Evolutionary conservation across 2,888 invertebrate species (phyloP), one percentile per base, ranked within the genome.

Genomic region (Morpho helenor): DNA sequence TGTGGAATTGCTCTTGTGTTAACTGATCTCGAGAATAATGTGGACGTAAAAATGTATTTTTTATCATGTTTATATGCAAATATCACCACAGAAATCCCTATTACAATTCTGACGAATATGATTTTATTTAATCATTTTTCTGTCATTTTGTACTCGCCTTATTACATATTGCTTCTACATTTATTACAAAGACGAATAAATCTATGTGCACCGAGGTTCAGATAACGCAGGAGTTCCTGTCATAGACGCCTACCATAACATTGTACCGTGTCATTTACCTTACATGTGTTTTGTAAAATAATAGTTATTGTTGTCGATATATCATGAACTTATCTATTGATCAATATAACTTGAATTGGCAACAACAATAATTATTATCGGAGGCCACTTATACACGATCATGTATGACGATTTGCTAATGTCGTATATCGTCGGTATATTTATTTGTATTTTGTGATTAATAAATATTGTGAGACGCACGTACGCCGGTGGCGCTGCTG

Each of bases 401-500:
- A 81, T 78, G 77, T 77, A 66, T 68, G 77, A 74, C 81, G 83
- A 75, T 31, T 31, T 31, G 31, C 31, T 31, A 31, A 31, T 81
- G 79, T 76, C 72, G 73, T 64, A 73, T 68, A 75, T 72, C 80
- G 75, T 79, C 80, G 71, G 69, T 84, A 81, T 86, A 83, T 87
- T 87, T 86, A 87, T 87, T 84, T 81, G 16, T 79, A 9, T 74
- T 75, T 77, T 77, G 79, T 83, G 82, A 81, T 83, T 77, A 82
- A 81, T 82, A 80, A 85, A 84, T 82, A 86, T 84, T 85, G 86
- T 84, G 87, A 86, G 84, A 85, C 81, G 85, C 87, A 86, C 85
- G 80, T 76, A 76, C 75, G 77, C 68, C 69, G 78, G 73, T 77
- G 68, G 74, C 74, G 73, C 62, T 67, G 67, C 69, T 71, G 71